These are phyloP conservation scores for Amphiprion percula DNA, from an alignment of 2,113 vertebrate species.

Conservation along the genomic window DNA sequence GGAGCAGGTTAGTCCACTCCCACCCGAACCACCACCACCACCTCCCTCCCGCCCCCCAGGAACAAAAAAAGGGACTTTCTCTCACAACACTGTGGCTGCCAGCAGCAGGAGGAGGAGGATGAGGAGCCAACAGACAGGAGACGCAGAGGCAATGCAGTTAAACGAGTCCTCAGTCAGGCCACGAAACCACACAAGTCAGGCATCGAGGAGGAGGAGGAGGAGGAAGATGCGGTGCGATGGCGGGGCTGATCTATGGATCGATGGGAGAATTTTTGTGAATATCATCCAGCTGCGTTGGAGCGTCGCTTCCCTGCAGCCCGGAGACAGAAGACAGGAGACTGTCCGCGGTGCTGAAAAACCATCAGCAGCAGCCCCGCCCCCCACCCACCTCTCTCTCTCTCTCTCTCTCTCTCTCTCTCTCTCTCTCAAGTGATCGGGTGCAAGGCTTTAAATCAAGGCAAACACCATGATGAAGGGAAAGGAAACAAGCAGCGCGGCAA, in stretches of 20 bases:
- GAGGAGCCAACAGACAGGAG: constrained; percentile 36
- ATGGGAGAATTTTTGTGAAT: not conserved
- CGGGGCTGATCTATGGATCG: constrained; percentile 12
- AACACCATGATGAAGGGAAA: constrained; percentile 37
- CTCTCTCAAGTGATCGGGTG: constrained; percentile 66
- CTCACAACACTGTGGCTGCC: constrained; percentile 43
- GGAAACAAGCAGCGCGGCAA: not conserved
- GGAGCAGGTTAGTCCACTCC: constrained; percentile 37
- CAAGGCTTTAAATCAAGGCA: constrained; percentile 41
- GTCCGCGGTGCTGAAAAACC: constrained; percentile 82
- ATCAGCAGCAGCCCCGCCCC: constrained; percentile 39
- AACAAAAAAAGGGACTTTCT: constrained; percentile 35
- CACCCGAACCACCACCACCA: too few relatives aligned
- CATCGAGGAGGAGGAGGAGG: constrained; percentile 1
- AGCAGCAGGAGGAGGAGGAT: constrained; percentile 41
- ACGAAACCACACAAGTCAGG: constrained; percentile 39
- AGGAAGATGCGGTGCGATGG: not conserved
- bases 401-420: constrained; percentile 35
- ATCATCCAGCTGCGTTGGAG: constrained; percentile 29
- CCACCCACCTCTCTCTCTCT: constrained; percentile 9
- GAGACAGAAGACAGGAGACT: constrained; percentile 72
- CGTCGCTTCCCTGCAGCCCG: constrained; percentile 63
- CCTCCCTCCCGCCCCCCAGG: not conserved
- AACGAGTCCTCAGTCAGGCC: constrained; percentile 59
- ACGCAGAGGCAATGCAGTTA: constrained; percentile 72